phyloP scores from a whole-genome alignment of 2,888 invertebrate species.

The Epiblema foenella region DNA sequence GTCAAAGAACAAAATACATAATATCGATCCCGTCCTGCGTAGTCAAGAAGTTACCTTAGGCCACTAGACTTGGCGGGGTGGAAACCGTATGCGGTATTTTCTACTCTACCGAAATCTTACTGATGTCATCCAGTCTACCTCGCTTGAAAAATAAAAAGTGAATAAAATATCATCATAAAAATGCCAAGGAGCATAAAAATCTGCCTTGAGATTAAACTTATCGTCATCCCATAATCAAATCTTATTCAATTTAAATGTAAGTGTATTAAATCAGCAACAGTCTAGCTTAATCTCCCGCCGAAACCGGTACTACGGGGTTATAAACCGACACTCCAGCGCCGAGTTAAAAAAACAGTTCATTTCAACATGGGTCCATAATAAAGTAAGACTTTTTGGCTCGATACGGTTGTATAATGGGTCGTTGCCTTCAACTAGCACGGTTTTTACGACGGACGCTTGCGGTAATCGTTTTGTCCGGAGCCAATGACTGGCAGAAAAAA shows the following conservation, averaged over 20 bases:
- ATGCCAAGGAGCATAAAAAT: no score
- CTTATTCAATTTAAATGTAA: not conserved
- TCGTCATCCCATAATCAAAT: not conserved
- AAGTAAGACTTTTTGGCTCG: not conserved
- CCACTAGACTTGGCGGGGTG: no score
- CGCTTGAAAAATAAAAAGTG: no score
- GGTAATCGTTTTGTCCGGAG: constrained; percentile 15
- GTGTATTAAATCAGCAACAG: constrained; percentile 1
- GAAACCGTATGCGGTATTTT: no score
- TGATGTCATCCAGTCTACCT: no score
- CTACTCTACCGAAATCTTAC: no score
- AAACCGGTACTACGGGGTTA: constrained; percentile 25
- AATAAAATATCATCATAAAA: no score
- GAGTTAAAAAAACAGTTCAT: constrained; percentile 3
- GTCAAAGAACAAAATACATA: no score
- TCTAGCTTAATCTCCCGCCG: not conserved
- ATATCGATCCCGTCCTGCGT: no score
- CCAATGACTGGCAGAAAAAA: constrained; percentile 13
- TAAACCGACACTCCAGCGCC: not conserved
- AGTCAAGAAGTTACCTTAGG: no score
- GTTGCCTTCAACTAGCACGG: constrained; percentile 8
- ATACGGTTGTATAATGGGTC: constrained; percentile 10
- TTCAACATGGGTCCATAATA: not conserved
- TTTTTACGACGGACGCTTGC: constrained; percentile 18
- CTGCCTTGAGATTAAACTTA: no score